A percentile compares a stretch with the other conserved stretches of the same genome.
phyloP scores from a whole-genome alignment of 1,140 invertebrate genomes.

The Babylonia areolata region DNA sequence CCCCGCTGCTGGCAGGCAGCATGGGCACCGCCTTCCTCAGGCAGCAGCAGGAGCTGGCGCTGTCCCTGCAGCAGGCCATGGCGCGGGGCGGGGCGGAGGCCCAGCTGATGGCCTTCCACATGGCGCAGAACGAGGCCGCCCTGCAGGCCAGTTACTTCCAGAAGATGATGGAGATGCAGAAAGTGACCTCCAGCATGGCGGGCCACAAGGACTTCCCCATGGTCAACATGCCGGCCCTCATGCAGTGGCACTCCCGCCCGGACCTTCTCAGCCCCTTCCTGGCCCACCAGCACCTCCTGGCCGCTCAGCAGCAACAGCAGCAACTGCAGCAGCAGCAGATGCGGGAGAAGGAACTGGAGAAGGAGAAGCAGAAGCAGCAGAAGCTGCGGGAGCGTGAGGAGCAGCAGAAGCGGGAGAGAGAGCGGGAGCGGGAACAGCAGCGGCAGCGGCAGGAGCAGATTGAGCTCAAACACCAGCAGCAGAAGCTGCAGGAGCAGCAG shows the following conservation, averaged over 20 bases:
- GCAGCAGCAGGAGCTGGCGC: conserved; percentile 17
- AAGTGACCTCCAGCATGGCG: background rate
- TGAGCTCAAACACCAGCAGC: conserved; percentile 11
- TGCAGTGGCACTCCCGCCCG: conserved; percentile 17
- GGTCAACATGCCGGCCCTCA: conserved; percentile 11
- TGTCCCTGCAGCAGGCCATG: conserved; percentile 32
- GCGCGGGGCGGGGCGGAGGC: conserved; percentile 1
- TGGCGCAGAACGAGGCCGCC: conserved; percentile 26
- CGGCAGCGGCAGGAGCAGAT: conserved; percentile 26
- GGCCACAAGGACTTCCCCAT: background rate
- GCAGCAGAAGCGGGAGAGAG: conserved; percentile 19
- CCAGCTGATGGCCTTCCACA: conserved; percentile 16
- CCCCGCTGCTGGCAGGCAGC: conserved; percentile 12
- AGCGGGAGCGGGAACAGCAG: background rate
- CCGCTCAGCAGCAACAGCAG: background rate
- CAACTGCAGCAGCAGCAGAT: conserved; percentile 21
- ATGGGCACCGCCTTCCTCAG: background rate
- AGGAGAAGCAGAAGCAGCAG: conserved; percentile 22
- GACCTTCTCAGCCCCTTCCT: conserved; percentile 24
- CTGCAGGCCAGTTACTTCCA: conserved; percentile 12
- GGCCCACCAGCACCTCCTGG: background rate
- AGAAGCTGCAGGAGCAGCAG: conserved; percentile 26
- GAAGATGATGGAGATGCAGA: conserved; percentile 12
- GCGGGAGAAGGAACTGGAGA: conserved; percentile 18
- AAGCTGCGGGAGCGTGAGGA: background rate